Base-by-base conservation (phyloP, 2,113 vertebrate species). In the Syrmaticus mikado region DNA sequence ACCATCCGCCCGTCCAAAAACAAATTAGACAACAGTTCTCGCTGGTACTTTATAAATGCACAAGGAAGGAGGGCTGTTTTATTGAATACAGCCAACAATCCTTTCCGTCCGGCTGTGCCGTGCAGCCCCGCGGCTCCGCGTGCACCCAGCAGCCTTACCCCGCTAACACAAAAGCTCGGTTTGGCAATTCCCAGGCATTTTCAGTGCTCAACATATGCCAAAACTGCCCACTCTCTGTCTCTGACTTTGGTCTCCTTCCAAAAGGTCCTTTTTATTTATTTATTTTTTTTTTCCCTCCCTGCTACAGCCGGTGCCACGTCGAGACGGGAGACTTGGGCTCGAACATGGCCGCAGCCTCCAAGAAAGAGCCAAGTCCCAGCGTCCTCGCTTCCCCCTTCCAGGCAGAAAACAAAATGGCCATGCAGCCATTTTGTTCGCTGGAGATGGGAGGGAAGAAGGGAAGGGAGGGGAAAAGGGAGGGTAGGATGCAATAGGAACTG, bases 401-500 rank as follows among this genome's bases (percentile, higher is more conserved):
- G 93, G 41, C 70, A 4, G 95, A 50, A 95, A 90, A 96, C 78
- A 94, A 96, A 95, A 97, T 96, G 96, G 96, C 95, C 96, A 90
- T 90, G 95, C 92, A 96, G 95, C 96, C 97, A 97, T 97, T 96
- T 97, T 97, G 95, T 95, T 91, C 57, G 82, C 93, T 93, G 89
- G 85, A 93, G 94, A 94, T 93, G 84, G 89, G 92, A 95, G 94
- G 95, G 94, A 89, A 78, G 92, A 94, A 91, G 95, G 77, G 94
- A 93, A 85, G 79, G 87, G 79, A 65, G 74, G 53, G 53, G 78
- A 58, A 58, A 58, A 38, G 82, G 85, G 82, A 72, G 89, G 85
- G 88, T 34, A 81, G 89, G 1, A 72, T 96, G 96, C 89, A 66
- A 90, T 93, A 90, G 92, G 93, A 94, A 82, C 91, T 93, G 93